Base-by-base conservation (phyloP, 2,888 invertebrate species). In the Saturnia pavonia region DNA sequence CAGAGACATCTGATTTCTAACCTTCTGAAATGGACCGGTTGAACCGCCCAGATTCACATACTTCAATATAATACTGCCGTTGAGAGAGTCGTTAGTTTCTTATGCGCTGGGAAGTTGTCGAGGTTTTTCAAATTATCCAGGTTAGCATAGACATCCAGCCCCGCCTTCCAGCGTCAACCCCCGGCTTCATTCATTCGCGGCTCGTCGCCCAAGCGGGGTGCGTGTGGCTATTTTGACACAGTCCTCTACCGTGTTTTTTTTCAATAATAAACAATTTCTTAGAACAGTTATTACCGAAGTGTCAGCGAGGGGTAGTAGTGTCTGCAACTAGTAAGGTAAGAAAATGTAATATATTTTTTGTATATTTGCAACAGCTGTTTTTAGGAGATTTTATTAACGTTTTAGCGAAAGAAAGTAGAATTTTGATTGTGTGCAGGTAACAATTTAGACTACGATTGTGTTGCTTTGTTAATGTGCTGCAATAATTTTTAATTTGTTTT, bases 111-210 rank as follows among this genome's bases (percentile, higher is more conserved):
- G 43, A 14, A 27, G 27, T 51, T 54, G 73, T 69, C 40, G 73
- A 22, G 72, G 69, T 75, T 84, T 80, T 85, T 84, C 51, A 66
- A 84, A 74, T 84, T 74, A 74, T 84, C 57, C 51, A 86, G 82
- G 76, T 88, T 75, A 68, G 75, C 70, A 69, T 72, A 75, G 73
- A 77, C 81, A 72, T 70, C 69, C 25, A 74, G 91, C 90, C 90
- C 91, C 91, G 89, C 92, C 92, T 89, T 88, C 86, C 75, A 74
- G 65, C 75, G 79, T 77, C 87, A 80, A 85, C 89, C 90, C 90
- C 87, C 85, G 87, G 78, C 80, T 89, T 88, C 92, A 92, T 92
- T 92, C 92, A 92, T 88, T 89, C 88, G 84, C 80, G 85, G 81
- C 81, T 76, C 75, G 74, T 71, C 78, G 76, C 77, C 83, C 87